Evolutionary conservation across 2,797 vertebrate genomes (phyloP), one percentile per base, ranked within the genome.

Genomic region (Psittacula derbiana): DNA sequence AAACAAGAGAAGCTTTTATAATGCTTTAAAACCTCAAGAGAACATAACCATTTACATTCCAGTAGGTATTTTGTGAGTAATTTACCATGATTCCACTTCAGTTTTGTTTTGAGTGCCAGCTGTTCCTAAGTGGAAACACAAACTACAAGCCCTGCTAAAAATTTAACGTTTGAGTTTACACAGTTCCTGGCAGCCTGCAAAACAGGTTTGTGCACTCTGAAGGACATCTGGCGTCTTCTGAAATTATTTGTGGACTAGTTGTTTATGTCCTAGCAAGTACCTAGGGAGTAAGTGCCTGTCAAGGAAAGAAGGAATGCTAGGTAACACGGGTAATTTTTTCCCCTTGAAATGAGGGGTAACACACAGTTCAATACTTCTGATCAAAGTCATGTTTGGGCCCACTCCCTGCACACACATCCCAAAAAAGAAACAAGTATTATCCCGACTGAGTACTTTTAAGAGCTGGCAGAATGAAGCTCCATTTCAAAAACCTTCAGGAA

Each of bases 181-280:
- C 60, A 38, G 76, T 80, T 87, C 87, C 31, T 71, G 15, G 66
- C 62, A 96, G 88, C 96, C 80, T 83, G 96, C 53, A 92, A 47
- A 93, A 97, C 96, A 90, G 90, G 97, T 97, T 97, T 93, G 89
- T 53, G 33, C 43, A 53, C 86, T 91, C 58, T 76, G 70, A 92
- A 92, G 89, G 88, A 83, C 47, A 57, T 43, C 55, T 86, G 80
- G 55, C 85, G 41, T 55, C 82, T 90, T 79, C 87, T 55, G 79
- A 91, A 95, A 88, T 71, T 69, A 58, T 58, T 80, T 75, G 14
- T 43, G 52, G 50, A 72, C 76, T 87, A 86, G 47, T 75, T 86
- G 90, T 84, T 75, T 72, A 55, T 75, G 88, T 70, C 46, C 57
- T 38, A 58, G 41, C 36, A 64, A 91, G 87, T 50, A 78, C 43